Evolutionary conservation across 2,113 vertebrate genomes (phyloP), one percentile per base, ranked within the genome.

Genomic region (Saccopteryx leptura): DNA sequence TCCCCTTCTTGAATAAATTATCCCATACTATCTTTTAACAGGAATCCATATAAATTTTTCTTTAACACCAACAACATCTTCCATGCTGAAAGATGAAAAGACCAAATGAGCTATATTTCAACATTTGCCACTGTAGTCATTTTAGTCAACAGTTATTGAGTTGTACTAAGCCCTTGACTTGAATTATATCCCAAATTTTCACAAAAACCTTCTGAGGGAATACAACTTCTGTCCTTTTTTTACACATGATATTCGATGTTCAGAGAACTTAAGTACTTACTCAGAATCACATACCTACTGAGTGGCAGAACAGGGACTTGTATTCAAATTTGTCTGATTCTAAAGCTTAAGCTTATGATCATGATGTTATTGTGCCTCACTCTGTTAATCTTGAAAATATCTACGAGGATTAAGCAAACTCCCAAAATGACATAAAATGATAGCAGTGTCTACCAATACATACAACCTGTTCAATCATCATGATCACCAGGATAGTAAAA

Each of bases 271-370:
- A 66, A 75, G 4, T 28, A 83, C 52, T 85, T 85, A 39, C 15
- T 26, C 28, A n/a, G 81, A 90, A 82, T 83, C 46, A n/a, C 23
- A 74, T 0, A 93, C 14, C 50, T 76, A 84, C 39, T 61, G 84
- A 93, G 21, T 63, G 13, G 23, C 23, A 88, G 71, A 95, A 85
- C 1, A 12, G 69, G 63, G 93, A 65, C 82, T 88, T 89, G 58
- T 72, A 92, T 91, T 92, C n/a, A 83, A 91, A 8, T 39, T 65
- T 78, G 9, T 58, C n/a, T 86, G 68, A 91, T 31, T 71, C 39
- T 21, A 54, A 81, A 96, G 17, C 12, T 76, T 74, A 89, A 76
- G 13, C 8, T 58, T 88, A 21, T 19, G 60, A 76, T 85, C 19
- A 11, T 6, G 83, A 8, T 24, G 4, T 23, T 69, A 65, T 61